Evolutionary conservation across 2,888 invertebrate genomes (phyloP), one percentile per base, ranked within the genome.

Genomic region (Pyrochroa serraticornis): DNA sequence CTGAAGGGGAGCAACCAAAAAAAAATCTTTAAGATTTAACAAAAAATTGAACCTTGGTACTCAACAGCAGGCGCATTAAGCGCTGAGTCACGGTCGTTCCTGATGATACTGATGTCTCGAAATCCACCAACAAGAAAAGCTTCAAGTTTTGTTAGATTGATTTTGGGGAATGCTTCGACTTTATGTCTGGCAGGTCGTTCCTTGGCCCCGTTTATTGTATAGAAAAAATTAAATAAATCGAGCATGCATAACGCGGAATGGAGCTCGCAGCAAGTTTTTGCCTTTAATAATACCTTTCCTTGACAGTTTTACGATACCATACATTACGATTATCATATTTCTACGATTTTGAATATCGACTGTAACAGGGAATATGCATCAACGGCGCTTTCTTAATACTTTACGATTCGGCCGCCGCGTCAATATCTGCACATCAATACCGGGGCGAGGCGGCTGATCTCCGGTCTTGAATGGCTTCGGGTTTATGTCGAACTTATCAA

Each of bases 281-380:
- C 50, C 59, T 58, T 59, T 59, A 55, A 54, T 47, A 54, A 54
- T 54, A 60, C 57, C 65, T 58, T 60, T 64, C 62, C 58, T 56
- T 58, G 69, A 66, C 69, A 67, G 60, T 67, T 71, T 71, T 70
- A 70, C 66, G 71, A 68, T 56, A 64, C 63, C 70, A 66, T 71
- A 66, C 63, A 67, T 71, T 68, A 67, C 58, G 66, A 70, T 71
- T 69, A 70, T 68, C 69, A 71, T 71, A 70, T 68, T 68, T 71
- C 63, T 62, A 60, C 64, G 66, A 69, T 63, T 68, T 64, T 68
- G 67, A 67, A 69, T 71, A 71, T 64, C 64, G 65, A 65, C 58
- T 60, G 60, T 60, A 58, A 66, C 65, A 63, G 58, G 54, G 58
- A 65, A 67, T 61, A 61, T 65, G 65, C 65, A 67, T 64, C 65